Conservation (phyloP, 2,797 vertebrate genomes). For the Mormyrus proboscirostris region DNA sequence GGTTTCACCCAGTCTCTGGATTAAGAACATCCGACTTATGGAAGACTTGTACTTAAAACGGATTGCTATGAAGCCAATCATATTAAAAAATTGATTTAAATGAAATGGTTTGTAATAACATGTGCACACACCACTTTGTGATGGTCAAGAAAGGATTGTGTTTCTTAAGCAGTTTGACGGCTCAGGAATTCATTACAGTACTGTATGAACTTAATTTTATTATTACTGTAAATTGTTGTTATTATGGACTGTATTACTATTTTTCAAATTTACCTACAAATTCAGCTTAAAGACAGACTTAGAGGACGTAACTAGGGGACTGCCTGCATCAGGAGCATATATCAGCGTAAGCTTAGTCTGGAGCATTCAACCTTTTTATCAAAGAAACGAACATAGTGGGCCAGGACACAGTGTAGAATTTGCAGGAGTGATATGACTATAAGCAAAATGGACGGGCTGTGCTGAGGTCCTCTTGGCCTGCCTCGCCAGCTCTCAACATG, state of each 20-base stretch:
- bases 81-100: background rate
- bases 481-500: background rate
- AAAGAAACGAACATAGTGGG: background rate
- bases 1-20: background rate
- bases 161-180: background rate
- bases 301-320: background rate
- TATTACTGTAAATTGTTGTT: background rate
- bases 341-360: background rate
- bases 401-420: background rate
- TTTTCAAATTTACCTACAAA: background rate
- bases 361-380: background rate
- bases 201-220: background rate
- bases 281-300: background rate
- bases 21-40: background rate
- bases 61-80: background rate
- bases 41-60: background rate
- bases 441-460: slow-evolving; percentile 43
- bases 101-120: background rate
- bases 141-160: background rate
- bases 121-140: background rate
- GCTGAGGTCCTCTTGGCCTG: background rate
- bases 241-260: background rate
- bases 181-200: background rate
- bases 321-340: background rate
- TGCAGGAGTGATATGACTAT: slow-evolving; percentile 49